phyloP scores from a whole-genome alignment of 2,797 vertebrate genomes.

The Adelosebastes latens region DNA sequence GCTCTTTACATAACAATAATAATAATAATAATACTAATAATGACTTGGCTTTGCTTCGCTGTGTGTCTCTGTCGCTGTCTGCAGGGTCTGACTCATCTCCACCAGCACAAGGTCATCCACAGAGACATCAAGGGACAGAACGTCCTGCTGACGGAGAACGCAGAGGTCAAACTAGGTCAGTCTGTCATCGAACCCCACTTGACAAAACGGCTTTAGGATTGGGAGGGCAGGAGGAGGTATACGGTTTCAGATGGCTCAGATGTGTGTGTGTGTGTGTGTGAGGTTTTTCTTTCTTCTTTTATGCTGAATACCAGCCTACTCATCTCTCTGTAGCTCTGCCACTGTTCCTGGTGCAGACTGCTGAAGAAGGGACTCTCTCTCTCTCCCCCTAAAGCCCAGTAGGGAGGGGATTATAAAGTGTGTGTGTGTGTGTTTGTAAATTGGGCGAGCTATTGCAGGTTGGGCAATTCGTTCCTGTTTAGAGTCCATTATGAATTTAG shows the following conservation, averaged over 20 bases:
- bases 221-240: constrained; percentile 18
- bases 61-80: constrained; percentile 43
- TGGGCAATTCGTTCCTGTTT: constrained; percentile 35
- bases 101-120: constrained; percentile 99
- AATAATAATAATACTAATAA: not conserved
- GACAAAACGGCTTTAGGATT: constrained; percentile 30
- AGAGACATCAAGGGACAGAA: constrained; percentile 99
- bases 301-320: constrained; percentile 49
- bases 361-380: constrained; percentile 39
- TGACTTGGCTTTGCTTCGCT: constrained; percentile 26
- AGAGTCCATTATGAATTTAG: constrained; percentile 37
- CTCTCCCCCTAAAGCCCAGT: constrained; percentile 16
- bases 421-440: constrained; percentile 36
- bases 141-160: constrained; percentile 95
- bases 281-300: constrained; percentile 41
- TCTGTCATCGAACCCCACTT: constrained; percentile 36
- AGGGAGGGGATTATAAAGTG: constrained; percentile 47
- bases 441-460: constrained; percentile 15
- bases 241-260: constrained; percentile 35
- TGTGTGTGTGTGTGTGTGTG: constrained; percentile 2
- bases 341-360: constrained; percentile 40
- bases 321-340: constrained; percentile 46
- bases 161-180: constrained; percentile 97
- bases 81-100: constrained; percentile 97
- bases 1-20: not conserved